phyloP scores from a whole-genome alignment of 2,888 invertebrate species.

The Saturnia japonica region DNA sequence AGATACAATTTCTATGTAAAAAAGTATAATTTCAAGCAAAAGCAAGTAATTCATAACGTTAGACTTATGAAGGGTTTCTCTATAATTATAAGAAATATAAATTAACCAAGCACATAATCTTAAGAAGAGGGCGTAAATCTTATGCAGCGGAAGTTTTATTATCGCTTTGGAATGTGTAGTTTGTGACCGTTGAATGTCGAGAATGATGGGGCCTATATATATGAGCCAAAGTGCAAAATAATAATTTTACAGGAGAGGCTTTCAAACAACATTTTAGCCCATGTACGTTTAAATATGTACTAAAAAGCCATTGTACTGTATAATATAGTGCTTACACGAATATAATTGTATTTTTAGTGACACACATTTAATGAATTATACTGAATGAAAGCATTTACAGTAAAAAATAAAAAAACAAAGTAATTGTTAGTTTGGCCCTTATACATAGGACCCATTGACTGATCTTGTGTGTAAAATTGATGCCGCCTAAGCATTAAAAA shows the following conservation, averaged over 20 bases:
- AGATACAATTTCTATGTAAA: not conserved
- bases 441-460: too few relatives aligned
- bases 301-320: too few relatives aligned
- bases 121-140: not conserved
- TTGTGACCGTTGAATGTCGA: constrained; percentile 7
- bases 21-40: not conserved
- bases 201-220: not conserved
- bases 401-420: too few relatives aligned
- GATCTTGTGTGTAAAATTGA: not conserved
- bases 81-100: constrained; percentile 2
- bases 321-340: too few relatives aligned
- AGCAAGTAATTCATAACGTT: not conserved
- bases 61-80: not conserved
- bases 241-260: too few relatives aligned
- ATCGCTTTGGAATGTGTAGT: not conserved
- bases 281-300: too few relatives aligned
- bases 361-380: too few relatives aligned
- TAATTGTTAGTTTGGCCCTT: too few relatives aligned
- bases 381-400: too few relatives aligned
- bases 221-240: too few relatives aligned
- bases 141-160: constrained; percentile 6
- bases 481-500: not conserved
- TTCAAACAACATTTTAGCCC: too few relatives aligned
- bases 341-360: too few relatives aligned
- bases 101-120: not conserved